A percentile compares a stretch with the other conserved stretches of the same genome.
Conservation (phyloP, 1,140 invertebrate species). For the Gonioctena quinquepunctata region DNA sequence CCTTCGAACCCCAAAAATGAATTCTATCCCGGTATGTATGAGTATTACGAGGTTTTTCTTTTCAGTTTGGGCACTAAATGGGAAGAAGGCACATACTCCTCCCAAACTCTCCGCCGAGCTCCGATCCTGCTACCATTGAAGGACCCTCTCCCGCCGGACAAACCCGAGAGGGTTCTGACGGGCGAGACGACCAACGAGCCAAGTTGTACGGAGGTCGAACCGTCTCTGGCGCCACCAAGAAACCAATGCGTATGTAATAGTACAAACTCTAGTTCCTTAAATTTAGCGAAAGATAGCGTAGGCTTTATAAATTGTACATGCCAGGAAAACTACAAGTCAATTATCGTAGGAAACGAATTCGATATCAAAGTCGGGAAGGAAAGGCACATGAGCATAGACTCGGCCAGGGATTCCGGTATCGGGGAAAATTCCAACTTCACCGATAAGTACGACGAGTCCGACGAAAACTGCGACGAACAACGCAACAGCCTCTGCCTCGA, state of each 20-base stretch:
- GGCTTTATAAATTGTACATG: constrained; percentile 15
- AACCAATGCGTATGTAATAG: constrained; percentile 31
- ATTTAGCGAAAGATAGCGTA: constrained; percentile 21
- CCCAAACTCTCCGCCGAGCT: constrained; percentile 40
- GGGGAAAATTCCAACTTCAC: constrained; percentile 59
- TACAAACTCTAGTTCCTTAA: constrained; percentile 39
- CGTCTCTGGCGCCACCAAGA: neutral
- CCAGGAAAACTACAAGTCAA: constrained; percentile 23
- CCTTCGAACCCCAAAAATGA: too few relatives aligned
- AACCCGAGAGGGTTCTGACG: neutral
- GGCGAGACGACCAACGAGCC: neutral
- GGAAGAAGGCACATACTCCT: constrained; percentile 46
- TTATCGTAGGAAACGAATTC: neutral
- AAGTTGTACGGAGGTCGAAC: constrained; percentile 9
- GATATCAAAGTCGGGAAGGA: constrained; percentile 43
- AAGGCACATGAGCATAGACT: constrained; percentile 61
- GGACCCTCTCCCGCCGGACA: constrained; percentile 3
- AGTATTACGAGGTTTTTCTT: constrained; percentile 9
- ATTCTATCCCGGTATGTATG: too few relatives aligned
- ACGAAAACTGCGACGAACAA: constrained; percentile 45
- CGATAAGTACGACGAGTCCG: constrained; percentile 52
- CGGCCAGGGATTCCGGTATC: constrained; percentile 61
- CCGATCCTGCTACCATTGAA: constrained; percentile 40
- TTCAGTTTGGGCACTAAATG: constrained; percentile 47
- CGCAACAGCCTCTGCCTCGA: constrained; percentile 13